Conservation (phyloP, 2,888 invertebrate genomes). For the Apantesis nais region DNA sequence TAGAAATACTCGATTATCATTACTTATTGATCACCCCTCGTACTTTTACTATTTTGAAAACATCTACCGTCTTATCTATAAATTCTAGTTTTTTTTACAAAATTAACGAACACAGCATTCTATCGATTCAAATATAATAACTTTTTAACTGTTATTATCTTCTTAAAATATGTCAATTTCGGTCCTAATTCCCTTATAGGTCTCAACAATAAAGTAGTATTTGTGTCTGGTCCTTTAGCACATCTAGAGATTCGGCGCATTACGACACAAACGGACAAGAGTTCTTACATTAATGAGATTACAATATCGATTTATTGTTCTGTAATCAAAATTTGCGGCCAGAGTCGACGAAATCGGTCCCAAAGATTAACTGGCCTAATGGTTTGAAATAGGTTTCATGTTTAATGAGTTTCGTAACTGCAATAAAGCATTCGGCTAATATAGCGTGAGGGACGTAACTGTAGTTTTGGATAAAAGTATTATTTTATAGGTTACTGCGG, state of each 20-base stretch:
- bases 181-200: conserved; percentile 24
- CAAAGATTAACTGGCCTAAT: conserved; percentile 50
- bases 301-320: conserved; percentile 61
- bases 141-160: not conserved
- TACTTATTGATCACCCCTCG: no score
- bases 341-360: conserved; percentile 39
- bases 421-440: not conserved
- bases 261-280: conserved; percentile 42
- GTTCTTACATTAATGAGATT: conserved; percentile 58
- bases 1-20: no score
- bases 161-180: conserved; percentile 16
- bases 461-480: not conserved
- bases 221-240: conserved; percentile 23
- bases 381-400: conserved; percentile 47
- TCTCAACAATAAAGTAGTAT: conserved; percentile 23
- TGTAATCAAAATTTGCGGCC: conserved; percentile 54
- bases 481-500: no score
- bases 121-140: not conserved
- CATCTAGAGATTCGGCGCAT: conserved; percentile 30
- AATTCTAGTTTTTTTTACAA: not conserved
- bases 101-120: no score
- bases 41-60: no score
- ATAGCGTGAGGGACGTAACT: not conserved
- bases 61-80: not conserved
- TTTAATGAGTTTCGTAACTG: conserved; percentile 23